Conservation (phyloP, 2,797 vertebrate genomes). For the Lemur catta region DNA sequence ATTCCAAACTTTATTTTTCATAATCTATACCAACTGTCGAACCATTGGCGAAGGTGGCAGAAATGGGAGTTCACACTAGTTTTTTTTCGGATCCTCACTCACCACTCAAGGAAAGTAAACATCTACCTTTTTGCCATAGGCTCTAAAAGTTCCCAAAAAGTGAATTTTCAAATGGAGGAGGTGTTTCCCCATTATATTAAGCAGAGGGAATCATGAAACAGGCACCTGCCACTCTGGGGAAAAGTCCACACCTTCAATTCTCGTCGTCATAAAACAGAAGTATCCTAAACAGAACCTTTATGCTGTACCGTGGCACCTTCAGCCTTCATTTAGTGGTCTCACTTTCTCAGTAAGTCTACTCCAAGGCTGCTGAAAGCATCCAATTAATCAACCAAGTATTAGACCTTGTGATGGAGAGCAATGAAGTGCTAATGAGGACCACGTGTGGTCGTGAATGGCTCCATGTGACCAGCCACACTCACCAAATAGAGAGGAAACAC, state of each 20-base stretch:
- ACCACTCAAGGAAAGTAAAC: constrained; percentile 4
- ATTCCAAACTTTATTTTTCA: constrained; percentile 36
- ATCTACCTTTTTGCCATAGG: background rate
- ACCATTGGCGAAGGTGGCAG: constrained; percentile 4
- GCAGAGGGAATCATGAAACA: constrained; percentile 60
- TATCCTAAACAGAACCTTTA: constrained; percentile 59
- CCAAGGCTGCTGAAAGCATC: constrained; percentile 78
- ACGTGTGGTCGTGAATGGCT: constrained; percentile 82
- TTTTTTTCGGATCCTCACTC: background rate
- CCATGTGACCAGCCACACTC: constrained; percentile 76
- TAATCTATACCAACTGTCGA: constrained; percentile 43
- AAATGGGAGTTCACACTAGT: background rate
- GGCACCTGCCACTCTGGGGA: constrained; percentile 55
- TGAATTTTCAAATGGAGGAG: constrained; percentile 41
- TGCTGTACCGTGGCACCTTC: constrained; percentile 32
- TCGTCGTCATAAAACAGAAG: constrained; percentile 65
- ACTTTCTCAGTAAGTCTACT: constrained; percentile 62
- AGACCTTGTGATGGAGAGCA: constrained; percentile 77
- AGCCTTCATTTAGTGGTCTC: constrained; percentile 72
- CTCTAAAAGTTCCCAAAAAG: constrained; percentile 50
- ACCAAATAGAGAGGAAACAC: constrained; percentile 80
- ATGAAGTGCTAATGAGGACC: constrained; percentile 84
- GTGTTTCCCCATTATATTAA: constrained; percentile 62
- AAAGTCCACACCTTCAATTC: constrained; percentile 55
- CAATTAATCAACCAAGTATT: constrained; percentile 82